These are phyloP conservation scores for Hydropsyche betteni DNA, from an alignment of 2,888 invertebrate genomes.

Conservation along the genomic window DNA sequence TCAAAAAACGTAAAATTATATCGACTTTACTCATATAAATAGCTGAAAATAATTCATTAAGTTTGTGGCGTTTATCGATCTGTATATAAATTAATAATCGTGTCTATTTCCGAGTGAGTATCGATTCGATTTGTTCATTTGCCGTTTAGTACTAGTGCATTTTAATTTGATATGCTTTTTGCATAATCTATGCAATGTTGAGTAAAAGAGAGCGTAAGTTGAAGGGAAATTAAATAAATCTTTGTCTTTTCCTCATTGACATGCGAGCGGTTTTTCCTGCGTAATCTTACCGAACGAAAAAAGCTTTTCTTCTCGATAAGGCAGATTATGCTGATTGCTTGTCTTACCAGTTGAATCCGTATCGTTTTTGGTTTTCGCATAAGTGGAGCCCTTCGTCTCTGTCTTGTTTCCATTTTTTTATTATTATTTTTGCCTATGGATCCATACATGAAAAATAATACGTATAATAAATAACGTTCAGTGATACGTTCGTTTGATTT, in stretches of 20 bases:
- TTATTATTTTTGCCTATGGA: not conserved
- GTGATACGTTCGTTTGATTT: not conserved
- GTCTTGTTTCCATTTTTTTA: not conserved
- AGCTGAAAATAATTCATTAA: no score
- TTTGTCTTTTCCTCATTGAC: slow-evolving; percentile 32
- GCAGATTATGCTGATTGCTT: slow-evolving; percentile 42
- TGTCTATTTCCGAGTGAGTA: no score
- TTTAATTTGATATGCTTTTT: not conserved
- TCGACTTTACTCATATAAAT: no score
- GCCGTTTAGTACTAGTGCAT: no score
- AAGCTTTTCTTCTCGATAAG: slow-evolving; percentile 30
- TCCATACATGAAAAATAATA: not conserved
- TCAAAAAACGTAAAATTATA: no score
- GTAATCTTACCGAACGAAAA: slow-evolving; percentile 24
- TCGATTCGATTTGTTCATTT: no score
- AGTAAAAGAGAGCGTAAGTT: not conserved
- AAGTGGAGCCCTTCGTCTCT: slow-evolving; percentile 12
- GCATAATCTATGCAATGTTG: not conserved
- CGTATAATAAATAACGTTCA: no score
- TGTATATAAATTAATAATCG: no score
- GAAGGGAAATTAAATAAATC: slow-evolving; percentile 16
- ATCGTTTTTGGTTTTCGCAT: slow-evolving; percentile 4
- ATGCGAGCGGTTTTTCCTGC: slow-evolving; percentile 20
- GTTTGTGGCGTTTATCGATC: no score
- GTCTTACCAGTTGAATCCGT: slow-evolving; percentile 30